Base-by-base conservation (phyloP, 2,797 vertebrate genomes). In the Avahi laniger region DNA sequence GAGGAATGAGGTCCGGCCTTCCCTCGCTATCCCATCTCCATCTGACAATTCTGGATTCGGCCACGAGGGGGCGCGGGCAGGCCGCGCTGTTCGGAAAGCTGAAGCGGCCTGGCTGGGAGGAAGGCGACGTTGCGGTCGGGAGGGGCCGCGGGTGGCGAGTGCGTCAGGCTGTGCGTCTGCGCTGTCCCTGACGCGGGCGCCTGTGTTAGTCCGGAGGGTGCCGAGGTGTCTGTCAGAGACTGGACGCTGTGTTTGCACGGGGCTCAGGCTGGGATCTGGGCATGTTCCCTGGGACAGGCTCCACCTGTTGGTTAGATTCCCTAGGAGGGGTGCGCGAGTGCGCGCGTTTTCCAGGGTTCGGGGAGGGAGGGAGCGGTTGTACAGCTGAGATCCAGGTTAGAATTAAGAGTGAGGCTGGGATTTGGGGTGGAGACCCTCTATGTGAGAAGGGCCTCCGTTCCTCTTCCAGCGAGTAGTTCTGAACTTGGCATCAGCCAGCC, bases 1-100 rank as follows among this genome's bases (percentile, higher is more conserved):
- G 57, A 83, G 33, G 7, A 41, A 33, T 54, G 4, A 4, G 30
- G 9, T 33, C n/a, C 43, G 20, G 24, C 15, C 18, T 59, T 78
- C 12, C 12, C 6, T 28, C 10, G 28, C 0, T 17, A 9, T 30
- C 9, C 20, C 5, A 1, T n/a, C 17, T 96, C 43, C 28, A 30
- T 26, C 17, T 3, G 13, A 79, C 70, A 95, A 90, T 80, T 90
- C 75, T 57, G 43, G 3, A 95, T 69, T 46, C 8, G 2, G 84
- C 95, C 98, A 95, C 96, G 70, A 97, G 97, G 65, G 26, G 96
- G 95, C 57, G 46, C 38, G 6, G 11, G 41, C 33, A 84, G 61
- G 17, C 80, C 70, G n/a, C 13, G 15, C 73, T 63, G 63, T n/a
- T 20, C n/a, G 8, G 22, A 67, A 84, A 41, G 46, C 38, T 0